Conservation (phyloP, 2,888 invertebrate species). For the Oegoconia quadripuncta region DNA sequence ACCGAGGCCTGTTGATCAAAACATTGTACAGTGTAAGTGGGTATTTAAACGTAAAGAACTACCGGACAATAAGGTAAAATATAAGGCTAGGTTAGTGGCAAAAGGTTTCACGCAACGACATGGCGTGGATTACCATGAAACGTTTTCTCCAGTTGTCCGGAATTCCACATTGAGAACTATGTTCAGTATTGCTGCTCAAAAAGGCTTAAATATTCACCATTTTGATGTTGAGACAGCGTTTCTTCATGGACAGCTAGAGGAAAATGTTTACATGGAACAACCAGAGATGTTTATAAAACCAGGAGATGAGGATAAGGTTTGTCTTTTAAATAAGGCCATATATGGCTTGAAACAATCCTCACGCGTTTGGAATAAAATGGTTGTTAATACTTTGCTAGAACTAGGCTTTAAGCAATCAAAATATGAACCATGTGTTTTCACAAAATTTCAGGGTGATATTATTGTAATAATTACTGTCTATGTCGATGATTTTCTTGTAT, state of each 20-base stretch:
- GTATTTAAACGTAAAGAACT: background rate
- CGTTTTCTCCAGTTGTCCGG: conserved; percentile 18
- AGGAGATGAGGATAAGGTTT: too few relatives aligned
- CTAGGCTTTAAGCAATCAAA: background rate
- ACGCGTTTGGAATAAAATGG: conserved; percentile 1
- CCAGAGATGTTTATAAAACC: background rate
- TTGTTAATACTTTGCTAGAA: background rate
- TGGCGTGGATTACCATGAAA: conserved; percentile 17
- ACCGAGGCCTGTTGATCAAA: too few relatives aligned
- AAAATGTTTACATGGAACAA: conserved; percentile 1
- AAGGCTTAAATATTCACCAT: conserved; percentile 14
- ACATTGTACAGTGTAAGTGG: conserved; percentile 1
- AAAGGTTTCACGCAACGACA: conserved; percentile 16
- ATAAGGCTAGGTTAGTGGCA: background rate
- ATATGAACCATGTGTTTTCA: background rate
- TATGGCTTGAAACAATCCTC: conserved; percentile 2
- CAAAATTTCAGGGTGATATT: background rate
- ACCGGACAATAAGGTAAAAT: background rate
- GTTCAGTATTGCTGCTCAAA: conserved; percentile 15
- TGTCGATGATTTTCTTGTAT: conserved; percentile 2
- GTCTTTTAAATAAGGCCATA: conserved; percentile 1
- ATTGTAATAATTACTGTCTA: background rate
- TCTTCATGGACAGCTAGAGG: conserved; percentile 4
- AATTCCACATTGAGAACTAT: conserved; percentile 18
- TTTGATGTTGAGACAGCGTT: conserved; percentile 14